Evolutionary conservation across 2,888 invertebrate species (phyloP).

Genomic region (Smittia sp.): DNA sequence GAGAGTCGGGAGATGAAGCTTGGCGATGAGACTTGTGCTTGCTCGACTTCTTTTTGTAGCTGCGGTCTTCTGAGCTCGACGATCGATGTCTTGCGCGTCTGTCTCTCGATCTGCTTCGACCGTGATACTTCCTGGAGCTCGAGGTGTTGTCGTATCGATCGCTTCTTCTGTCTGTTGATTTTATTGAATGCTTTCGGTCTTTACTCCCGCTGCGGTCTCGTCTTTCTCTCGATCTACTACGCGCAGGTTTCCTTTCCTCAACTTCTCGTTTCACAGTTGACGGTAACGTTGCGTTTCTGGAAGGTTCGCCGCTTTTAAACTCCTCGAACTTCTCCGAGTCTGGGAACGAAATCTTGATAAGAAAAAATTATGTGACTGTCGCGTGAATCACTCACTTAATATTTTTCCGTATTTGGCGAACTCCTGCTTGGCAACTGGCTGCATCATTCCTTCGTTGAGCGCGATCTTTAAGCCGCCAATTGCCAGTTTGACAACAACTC

Average conservation of each 20-base stretch:
- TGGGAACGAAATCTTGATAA: slow-evolving; percentile 50
- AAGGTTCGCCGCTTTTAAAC: slow-evolving; percentile 55
- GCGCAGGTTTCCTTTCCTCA: not conserved
- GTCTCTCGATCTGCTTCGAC: slow-evolving; percentile 22
- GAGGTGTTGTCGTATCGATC: slow-evolving; percentile 8
- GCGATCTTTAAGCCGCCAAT: slow-evolving; percentile 66
- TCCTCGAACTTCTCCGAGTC: slow-evolving; percentile 71
- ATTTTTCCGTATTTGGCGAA: slow-evolving; percentile 79
- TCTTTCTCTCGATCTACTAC: slow-evolving; percentile 43
- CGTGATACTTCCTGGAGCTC: slow-evolving; percentile 16
- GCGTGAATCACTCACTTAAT: slow-evolving; percentile 67
- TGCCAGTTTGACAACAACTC: slow-evolving; percentile 72
- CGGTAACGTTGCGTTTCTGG: not conserved
- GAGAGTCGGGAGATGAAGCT: not conserved
- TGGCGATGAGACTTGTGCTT: not conserved
- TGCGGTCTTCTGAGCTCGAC: not conserved
- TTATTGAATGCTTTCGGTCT: not conserved
- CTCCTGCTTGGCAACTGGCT: slow-evolving; percentile 75
- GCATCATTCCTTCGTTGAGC: slow-evolving; percentile 74
- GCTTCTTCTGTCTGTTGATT: not conserved
- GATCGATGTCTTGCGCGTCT: not conserved
- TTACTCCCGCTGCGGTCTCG: not conserved
- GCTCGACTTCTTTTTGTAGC: slow-evolving; percentile 27
- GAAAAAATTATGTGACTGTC: not conserved
- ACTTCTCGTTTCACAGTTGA: slow-evolving; percentile 13